Conservation (phyloP, 1,140 invertebrate species). For the Caenorhabditis briggsae region DNA sequence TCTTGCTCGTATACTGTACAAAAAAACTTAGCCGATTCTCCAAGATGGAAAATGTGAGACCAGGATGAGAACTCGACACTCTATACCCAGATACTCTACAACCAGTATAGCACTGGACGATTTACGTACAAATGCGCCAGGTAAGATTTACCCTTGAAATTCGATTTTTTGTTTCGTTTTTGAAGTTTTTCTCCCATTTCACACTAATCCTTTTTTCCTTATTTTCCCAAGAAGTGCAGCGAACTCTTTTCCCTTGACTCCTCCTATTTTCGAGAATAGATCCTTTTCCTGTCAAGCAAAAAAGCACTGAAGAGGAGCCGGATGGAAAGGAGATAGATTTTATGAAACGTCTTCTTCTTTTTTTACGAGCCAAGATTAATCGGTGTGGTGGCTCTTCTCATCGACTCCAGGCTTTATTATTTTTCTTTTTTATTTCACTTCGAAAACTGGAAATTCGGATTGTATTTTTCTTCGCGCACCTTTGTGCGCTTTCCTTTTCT, state of each 20-base stretch:
- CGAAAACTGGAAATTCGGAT: slow-evolving; percentile 11
- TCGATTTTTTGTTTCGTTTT: no score
- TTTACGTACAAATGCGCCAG: slow-evolving; percentile 7
- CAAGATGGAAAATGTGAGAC: slow-evolving; percentile 3
- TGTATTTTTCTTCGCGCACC: background rate
- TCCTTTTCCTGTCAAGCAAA: background rate
- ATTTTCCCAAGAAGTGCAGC: background rate
- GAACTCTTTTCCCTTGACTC: background rate
- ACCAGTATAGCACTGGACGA: slow-evolving; percentile 43
- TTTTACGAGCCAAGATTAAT: slow-evolving; percentile 51
- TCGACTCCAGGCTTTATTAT: background rate
- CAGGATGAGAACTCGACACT: slow-evolving; percentile 49
- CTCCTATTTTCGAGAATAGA: slow-evolving; percentile 15
- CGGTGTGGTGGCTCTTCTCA: background rate
- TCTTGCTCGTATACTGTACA: background rate
- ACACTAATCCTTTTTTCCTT: background rate
- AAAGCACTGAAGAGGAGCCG: slow-evolving; percentile 20
- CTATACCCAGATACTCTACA: slow-evolving; percentile 22
- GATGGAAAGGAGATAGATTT: background rate
- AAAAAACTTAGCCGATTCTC: background rate
- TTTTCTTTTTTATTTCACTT: background rate
- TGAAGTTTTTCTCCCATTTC: background rate
- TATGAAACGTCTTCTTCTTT: slow-evolving; percentile 41
- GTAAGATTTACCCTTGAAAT: slow-evolving; percentile 37
- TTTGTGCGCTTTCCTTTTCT: background rate